A percentile compares a stretch with the other conserved stretches of the same genome.
phyloP scores from a whole-genome alignment of 2,888 invertebrate species.

The Watsonalla binaria region DNA sequence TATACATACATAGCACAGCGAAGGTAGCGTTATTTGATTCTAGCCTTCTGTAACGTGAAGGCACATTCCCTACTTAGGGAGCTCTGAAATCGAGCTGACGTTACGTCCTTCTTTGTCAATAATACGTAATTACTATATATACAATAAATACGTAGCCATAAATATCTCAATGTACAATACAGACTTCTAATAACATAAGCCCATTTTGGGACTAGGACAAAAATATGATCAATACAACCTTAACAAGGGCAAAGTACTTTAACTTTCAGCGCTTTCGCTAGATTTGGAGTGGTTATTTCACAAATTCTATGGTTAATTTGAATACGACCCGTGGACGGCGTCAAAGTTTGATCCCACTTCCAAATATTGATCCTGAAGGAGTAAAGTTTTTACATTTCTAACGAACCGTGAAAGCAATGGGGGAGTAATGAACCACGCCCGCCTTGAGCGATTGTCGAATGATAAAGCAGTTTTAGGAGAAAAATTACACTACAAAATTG shows the following conservation, averaged over 20 bases:
- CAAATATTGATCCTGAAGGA: slow-evolving; percentile 57
- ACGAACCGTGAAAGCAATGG: slow-evolving; percentile 51
- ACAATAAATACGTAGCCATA: no score
- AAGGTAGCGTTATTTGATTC: no score
- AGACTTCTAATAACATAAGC: no score
- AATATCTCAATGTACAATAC: no score
- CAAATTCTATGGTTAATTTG: slow-evolving; percentile 47
- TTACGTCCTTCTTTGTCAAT: no score
- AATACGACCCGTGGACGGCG: slow-evolving; percentile 38
- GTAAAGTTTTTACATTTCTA: slow-evolving; percentile 60
- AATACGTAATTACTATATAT: no score
- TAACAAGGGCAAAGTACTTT: slow-evolving; percentile 16
- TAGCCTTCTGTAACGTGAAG: no score
- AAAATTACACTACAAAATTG: no score
- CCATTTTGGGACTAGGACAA: neutral
- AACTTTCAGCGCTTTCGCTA: slow-evolving; percentile 38
- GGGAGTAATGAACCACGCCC: slow-evolving; percentile 42
- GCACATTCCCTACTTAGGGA: no score
- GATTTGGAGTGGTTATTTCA: slow-evolving; percentile 35
- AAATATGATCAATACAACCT: neutral
- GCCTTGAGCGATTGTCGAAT: slow-evolving; percentile 20
- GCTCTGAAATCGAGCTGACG: no score
- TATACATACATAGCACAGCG: no score
- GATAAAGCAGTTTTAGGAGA: slow-evolving; percentile 20
- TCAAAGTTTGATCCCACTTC: slow-evolving; percentile 53